phyloP scores from a whole-genome alignment of 2,113 vertebrate species.

The Hypomesus transpacificus region DNA sequence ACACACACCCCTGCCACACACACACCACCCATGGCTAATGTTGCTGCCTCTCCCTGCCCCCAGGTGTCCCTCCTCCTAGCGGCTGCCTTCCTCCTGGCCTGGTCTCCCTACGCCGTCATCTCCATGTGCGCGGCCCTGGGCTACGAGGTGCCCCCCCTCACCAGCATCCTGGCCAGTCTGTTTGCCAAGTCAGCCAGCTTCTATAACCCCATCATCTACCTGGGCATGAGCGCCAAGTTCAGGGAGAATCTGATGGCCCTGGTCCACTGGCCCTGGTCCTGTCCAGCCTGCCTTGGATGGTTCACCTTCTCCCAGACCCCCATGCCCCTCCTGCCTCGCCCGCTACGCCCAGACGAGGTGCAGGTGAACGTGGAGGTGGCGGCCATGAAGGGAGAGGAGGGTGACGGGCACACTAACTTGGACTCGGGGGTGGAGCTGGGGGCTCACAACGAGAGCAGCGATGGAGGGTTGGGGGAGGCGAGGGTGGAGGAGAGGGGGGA shows the following conservation, averaged over 20 bases:
- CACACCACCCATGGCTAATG: background rate
- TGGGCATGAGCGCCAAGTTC: constrained; percentile 62
- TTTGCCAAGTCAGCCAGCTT: constrained; percentile 63
- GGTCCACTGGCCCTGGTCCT: constrained; percentile 35
- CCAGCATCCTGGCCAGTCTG: constrained; percentile 49
- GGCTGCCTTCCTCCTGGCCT: constrained; percentile 54
- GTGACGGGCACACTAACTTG: background rate
- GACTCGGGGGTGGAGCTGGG: constrained; percentile 20
- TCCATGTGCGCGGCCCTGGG: constrained; percentile 54
- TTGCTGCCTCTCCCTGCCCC: background rate
- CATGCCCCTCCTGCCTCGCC: constrained; percentile 3
- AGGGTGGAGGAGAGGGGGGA: background rate
- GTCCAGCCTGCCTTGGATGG: background rate
- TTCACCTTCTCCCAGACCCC: background rate
- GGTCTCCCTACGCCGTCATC: constrained; percentile 35
- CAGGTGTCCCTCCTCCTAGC: constrained; percentile 67
- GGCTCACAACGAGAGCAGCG: background rate
- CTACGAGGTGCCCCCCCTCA: constrained; percentile 55
- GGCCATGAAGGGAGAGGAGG: constrained; percentile 9
- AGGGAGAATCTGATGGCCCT: constrained; percentile 45
- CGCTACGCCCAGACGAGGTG: constrained; percentile 12
- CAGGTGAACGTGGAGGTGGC: constrained; percentile 9
- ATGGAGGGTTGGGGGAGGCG: background rate
- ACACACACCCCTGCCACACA: too few relatives aligned
- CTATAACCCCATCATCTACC: constrained; percentile 60